Evolutionary conservation across 2,113 vertebrate genomes (phyloP), one percentile per base, ranked within the genome.

Genomic region (Cynopterus brachyotis): DNA sequence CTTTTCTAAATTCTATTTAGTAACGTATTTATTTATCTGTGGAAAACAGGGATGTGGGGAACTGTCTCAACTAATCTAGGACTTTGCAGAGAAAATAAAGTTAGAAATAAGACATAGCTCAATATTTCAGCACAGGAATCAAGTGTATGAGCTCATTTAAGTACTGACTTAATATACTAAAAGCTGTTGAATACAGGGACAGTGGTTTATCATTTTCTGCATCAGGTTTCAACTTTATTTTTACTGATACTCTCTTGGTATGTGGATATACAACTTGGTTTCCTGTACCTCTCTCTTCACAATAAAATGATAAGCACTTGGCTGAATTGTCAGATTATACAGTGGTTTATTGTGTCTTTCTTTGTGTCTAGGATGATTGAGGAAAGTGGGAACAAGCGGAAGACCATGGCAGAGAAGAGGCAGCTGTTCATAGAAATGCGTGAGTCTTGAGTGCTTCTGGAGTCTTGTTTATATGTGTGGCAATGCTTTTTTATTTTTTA

Each of bases 401-500:
- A 99, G 98, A 99, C 99, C 90, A 99, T 99, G 99, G 99, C 99
- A 59, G 99, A 99, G 99, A 99, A 99, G 99, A 99, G 99, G 67
- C 99, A 99, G 99, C 99, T 99, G 98, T 99, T 99, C 99, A 99
- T 99, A 99, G 99, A 99, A 93, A 99, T 99, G 99, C 99, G 99
- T 99, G 98, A 99, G 99, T 99, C 87, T 66, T 40, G 40, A 20
- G 72, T 55, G 45, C 80, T 86, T 45, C 67, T 88, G 45, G 30
- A 12, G 24, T 32, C 83, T 87, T 87, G 37, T 89, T 83, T 17
- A 2, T 17, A 17, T 17, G 57, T 37, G 32, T 40, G 28, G 59
- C 42, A 50, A 42, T 57, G 22, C 22, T 20, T 42, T 67, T 37
- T n/a, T 47, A 42, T 47, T 53, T 45, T 7, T 62, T 76, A n/a